Base-by-base conservation (phyloP, 1,140 invertebrate species). In the Tachypleus tridentatus region DNA sequence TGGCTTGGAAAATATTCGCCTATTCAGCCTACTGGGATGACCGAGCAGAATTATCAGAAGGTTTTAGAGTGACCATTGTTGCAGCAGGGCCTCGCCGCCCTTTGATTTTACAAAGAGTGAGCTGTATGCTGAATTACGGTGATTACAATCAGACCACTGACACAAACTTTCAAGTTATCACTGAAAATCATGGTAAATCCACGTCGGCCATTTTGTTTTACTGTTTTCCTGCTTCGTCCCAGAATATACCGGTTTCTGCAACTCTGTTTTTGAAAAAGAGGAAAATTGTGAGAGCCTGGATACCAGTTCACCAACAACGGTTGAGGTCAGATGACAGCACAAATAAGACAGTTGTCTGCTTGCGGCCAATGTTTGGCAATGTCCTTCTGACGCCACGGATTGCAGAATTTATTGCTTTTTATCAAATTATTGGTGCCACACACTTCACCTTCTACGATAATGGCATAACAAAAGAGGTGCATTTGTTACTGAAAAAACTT, bases 401-500 rank as follows among this genome's bases (percentile, higher is more conserved):
- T 64, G 80, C 94, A 64, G 92, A 97, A 79, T 95, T 93, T 80
- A 83, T 97, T 66, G 93, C 96, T 77, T 79, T 95, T 62, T 91
- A 96, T 73, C 80, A 82, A 9, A 76, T 95, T 10, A 78, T 97
- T 59, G 93, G 93, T 2, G 88, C 88, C 2, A 84, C 84, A 49
- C 88, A 91, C 74, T 91, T 97, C 73, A 89, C 88, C 50, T 87
- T 97, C 74, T 97, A 95, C 79, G 93, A 96, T 75, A 85, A 93
- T 74, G 91, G 91, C 29, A 29, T 29, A 0, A 79, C 92, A 49
- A 87, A 79, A 3, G 83, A 86, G 58, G 87, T 89, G 0, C 9
- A 62, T 47, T 71, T 71, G 50, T 80, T 91, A 11, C 78, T 96
- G 51, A 79, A 84, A 9, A 80, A 86, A 71, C 91, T 93, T 72